A percentile compares a stretch with the other conserved stretches of the same genome.
phyloP scores from a whole-genome alignment of 2,888 invertebrate genomes.

The Scaptomyza parva region DNA sequence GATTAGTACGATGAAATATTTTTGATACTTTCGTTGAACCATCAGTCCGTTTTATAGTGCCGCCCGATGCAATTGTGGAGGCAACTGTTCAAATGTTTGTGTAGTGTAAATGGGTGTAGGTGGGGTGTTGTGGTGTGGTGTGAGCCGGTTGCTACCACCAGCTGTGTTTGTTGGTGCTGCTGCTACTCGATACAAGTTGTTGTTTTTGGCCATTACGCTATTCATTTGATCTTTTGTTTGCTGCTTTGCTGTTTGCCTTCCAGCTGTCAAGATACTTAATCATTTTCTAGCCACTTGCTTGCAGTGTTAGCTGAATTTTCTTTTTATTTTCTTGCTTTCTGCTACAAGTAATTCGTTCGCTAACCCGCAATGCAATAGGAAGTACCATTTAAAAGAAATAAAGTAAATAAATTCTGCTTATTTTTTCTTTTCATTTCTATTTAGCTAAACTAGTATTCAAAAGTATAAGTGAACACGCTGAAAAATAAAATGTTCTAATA shows the following conservation, averaged over 20 bases:
- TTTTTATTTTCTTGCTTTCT: conserved; percentile 29
- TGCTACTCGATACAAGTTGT: conserved; percentile 21
- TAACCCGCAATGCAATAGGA: conserved; percentile 50
- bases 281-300: conserved; percentile 38
- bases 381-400: conserved; percentile 76
- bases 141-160: conserved; percentile 8
- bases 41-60: conserved; percentile 54
- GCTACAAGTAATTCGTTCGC: conserved; percentile 73
- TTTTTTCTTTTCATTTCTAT: conserved; percentile 40
- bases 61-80: background rate
- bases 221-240: conserved; percentile 78
- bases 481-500: background rate
- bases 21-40: conserved; percentile 57
- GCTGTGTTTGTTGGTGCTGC: conserved; percentile 15
- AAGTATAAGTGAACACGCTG: background rate
- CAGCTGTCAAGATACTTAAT: conserved; percentile 39
- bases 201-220: conserved; percentile 47
- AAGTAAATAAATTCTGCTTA: conserved; percentile 65
- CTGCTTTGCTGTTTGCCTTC: conserved; percentile 29
- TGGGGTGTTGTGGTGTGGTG: background rate
- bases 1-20: conserved; percentile 47
- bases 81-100: conserved; percentile 69
- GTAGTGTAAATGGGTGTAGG: conserved; percentile 1
- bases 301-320: conserved; percentile 4
- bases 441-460: background rate